A percentile compares a stretch with the other conserved stretches of the same genome.
Evolutionary conservation across 2,888 invertebrate genomes (phyloP).

Genomic region (Fissipunctia ypsillon): DNA sequence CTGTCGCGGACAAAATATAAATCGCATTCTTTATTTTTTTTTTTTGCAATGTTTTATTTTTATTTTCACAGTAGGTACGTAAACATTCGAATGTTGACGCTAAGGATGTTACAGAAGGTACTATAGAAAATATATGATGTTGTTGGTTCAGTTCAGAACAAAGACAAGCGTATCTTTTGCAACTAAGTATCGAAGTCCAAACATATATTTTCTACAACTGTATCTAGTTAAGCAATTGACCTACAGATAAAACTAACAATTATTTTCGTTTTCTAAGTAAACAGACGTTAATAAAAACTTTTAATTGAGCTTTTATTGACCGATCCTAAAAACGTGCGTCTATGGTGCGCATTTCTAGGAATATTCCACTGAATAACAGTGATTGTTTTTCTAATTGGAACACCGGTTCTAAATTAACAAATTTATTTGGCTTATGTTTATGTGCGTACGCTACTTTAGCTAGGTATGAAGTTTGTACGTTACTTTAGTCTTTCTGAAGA

Average conservation of each 20-base stretch:
- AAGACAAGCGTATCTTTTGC: constrained; percentile 6
- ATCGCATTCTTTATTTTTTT: background rate
- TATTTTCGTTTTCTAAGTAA: constrained; percentile 48
- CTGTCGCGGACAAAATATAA: constrained; percentile 43
- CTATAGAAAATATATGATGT: constrained; percentile 19
- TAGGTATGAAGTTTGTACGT: background rate
- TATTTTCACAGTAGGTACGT: background rate
- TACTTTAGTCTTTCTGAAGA: background rate
- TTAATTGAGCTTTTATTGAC: constrained; percentile 45
- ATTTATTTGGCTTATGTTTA: background rate
- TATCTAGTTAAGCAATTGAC: constrained; percentile 34
- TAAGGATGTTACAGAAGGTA: background rate
- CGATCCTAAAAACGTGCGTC: constrained; percentile 18
- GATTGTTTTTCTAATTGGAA: constrained; percentile 25
- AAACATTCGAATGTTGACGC: constrained; percentile 8
- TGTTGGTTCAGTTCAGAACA: constrained; percentile 14
- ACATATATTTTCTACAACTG: constrained; percentile 13
- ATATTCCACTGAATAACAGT: background rate
- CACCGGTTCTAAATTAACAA: constrained; percentile 12
- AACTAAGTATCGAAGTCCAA: constrained; percentile 13
- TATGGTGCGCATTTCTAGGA: background rate
- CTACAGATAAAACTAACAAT: constrained; percentile 32
- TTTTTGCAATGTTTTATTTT: background rate
- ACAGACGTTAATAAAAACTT: constrained; percentile 46
- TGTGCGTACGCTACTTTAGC: background rate